Evolutionary conservation across 2,797 vertebrate species (phyloP).

Genomic region (Helostoma temminkii): DNA sequence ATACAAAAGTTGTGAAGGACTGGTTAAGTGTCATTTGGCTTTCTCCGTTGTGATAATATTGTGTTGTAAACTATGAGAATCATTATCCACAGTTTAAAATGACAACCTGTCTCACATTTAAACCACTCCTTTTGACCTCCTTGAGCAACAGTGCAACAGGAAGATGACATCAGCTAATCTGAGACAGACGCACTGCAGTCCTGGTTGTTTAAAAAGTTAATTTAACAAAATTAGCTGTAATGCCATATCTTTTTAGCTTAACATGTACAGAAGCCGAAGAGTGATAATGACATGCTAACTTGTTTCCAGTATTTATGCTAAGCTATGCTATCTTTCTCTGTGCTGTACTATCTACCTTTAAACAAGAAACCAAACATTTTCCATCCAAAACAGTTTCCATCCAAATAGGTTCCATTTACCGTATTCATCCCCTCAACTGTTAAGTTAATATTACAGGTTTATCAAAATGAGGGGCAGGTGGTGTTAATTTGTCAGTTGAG

Average conservation of each 20-base stretch:
- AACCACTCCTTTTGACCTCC: not conserved
- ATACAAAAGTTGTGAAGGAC: not conserved
- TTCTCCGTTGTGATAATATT: not conserved
- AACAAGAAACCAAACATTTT: too few species aligned
- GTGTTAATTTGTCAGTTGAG: too few species aligned
- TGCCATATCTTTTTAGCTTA: too few species aligned
- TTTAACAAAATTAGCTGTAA: not conserved
- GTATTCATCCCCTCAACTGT: too few species aligned
- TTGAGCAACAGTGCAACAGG: not conserved
- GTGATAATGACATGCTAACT: not conserved
- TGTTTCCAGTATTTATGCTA: not conserved
- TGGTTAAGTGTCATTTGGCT: slow-evolving; percentile 1
- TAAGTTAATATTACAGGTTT: too few species aligned
- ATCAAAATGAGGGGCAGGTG: too few species aligned
- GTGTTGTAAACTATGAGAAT: not conserved
- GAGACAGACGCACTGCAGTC: not conserved
- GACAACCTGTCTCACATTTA: not conserved
- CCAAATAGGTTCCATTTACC: too few species aligned
- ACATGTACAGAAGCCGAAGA: not conserved
- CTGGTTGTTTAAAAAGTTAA: not conserved
- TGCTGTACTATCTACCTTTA: too few species aligned
- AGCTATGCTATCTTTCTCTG: too few species aligned
- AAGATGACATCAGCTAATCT: not conserved
- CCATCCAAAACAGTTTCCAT: too few species aligned
- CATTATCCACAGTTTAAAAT: not conserved